Evolutionary conservation across 2,113 vertebrate genomes (phyloP), one percentile per base, ranked within the genome.

Genomic region (Vulpes vulpes): DNA sequence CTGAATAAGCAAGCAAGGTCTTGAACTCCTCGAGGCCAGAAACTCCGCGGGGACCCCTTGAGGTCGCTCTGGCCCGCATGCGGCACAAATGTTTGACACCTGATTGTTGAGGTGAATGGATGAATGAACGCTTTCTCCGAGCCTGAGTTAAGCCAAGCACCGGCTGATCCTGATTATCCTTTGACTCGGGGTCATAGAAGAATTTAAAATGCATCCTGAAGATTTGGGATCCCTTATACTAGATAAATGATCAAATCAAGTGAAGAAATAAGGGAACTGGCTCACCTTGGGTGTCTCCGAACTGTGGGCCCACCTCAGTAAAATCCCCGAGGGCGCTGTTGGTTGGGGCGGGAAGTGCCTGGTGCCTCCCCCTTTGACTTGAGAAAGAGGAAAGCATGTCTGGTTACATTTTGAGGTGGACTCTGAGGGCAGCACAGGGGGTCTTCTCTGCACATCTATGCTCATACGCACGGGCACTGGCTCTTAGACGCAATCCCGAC

Each of bases 1-100:
- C 35, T 79, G 82, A 94, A 81, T 94, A 91, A 96, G 74, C 79
- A 88, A 96, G 60, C 79, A 91, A 95, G 49, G 27, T 93, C 65
- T 64, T 88, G 38, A 81, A 64, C 55, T 89, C 55, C 27, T 85
- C 38, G 67, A 85, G 43, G 20, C 83, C 62, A 86, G 43, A 71
- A 85, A 78, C 59, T 78, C 64, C 49, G 27, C 43, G n/a, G 71
- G 20, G 73, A 92, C 57, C 62, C 80, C 64, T 87, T 84, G 78
- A 67, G 79, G 49, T 89, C 79, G 30, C 55, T 38, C 59, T 83
- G 74, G 59, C 38, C 69, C 90, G 64, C 49, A 69, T 87, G 11
- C 67, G 14, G 12, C 51, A n/a, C 32, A 71, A 23, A 38, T n/a
- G 78, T 91, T 93, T 90, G 80, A 94, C 91, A 73, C 15, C 51